Base-by-base conservation (phyloP, 1,140 invertebrate genomes). In the Euwallacea similis region DNA sequence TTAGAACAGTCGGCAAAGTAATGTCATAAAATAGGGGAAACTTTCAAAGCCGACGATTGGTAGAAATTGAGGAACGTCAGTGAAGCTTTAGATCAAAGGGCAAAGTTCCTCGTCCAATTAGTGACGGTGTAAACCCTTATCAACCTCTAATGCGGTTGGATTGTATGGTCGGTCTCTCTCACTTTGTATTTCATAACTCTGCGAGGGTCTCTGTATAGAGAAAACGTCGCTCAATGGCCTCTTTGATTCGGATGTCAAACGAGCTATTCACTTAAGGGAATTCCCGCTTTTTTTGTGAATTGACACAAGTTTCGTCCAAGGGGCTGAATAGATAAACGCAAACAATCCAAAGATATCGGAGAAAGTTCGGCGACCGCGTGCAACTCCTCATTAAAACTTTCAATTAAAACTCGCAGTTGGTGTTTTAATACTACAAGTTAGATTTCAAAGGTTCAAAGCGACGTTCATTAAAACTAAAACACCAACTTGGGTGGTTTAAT, bases 81-180 rank as follows among this genome's bases (percentile, higher is more conserved):
- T 66, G 53, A 42, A 66, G 65, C 11, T 56, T 44, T 56, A 56
- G 65, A 66, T 66, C 65, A 66, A 66, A 66, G 65, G 15, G 41
- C 65, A 66, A 66, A 66, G 41, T 66, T 66, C 53, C 65, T 58
- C 53, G 65, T 66, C 65, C 65, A 66, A 66, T 66, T 66, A 66
- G 65, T 58, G 54, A 66, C 65, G 53, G 65, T 66, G 65, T 66
- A 66, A 66, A 58, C 65, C 65, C 65, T 66, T 66, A 66, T 66
- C 65, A 44, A 58, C 53, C 65, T 43, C 54, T 66, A 66, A 66
- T 66, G 65, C 65, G 53, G 65, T 58, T 54, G 53, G 65, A 66
- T 66, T 66, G 53, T 66, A 66, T 33, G 21, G 21, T 33, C 21
- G 21, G 21, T 33, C 21, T 33, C 21, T 33, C 21, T 33, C 21